Conservation (phyloP, 2,888 invertebrate species). For the Cephus pulcher region DNA sequence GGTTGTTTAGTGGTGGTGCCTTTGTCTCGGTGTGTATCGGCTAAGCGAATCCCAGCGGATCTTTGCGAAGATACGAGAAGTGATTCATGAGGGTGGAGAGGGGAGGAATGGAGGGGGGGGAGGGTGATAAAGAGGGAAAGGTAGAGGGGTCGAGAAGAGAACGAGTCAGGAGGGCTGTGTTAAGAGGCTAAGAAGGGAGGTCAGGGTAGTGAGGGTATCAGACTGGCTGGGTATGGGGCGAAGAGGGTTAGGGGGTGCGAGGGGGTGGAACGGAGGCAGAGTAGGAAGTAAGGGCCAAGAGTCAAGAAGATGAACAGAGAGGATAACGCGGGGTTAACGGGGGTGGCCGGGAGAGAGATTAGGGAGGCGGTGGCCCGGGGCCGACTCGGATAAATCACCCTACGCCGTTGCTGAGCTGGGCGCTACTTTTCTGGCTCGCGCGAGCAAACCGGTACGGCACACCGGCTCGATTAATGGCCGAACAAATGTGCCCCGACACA, state of each 20-base stretch:
- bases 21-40: slow-evolving; percentile 33
- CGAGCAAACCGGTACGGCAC: slow-evolving; percentile 16
- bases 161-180: not conserved
- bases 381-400: slow-evolving; percentile 49
- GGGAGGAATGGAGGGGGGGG: too few species aligned
- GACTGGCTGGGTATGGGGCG: not conserved
- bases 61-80: slow-evolving; percentile 29
- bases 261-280: slow-evolving; percentile 20
- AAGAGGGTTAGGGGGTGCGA: slow-evolving; percentile 10
- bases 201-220: slow-evolving; percentile 7
- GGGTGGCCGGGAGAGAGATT: slow-evolving; percentile 44
- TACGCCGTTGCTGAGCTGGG: slow-evolving; percentile 27
- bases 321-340: slow-evolving; percentile 45
- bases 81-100: slow-evolving; percentile 35
- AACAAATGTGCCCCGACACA: slow-evolving; percentile 43
- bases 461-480: slow-evolving; percentile 39
- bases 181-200: not conserved
- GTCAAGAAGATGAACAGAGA: slow-evolving; percentile 48
- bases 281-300: slow-evolving; percentile 38
- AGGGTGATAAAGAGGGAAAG: slow-evolving; percentile 1
- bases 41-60: slow-evolving; percentile 40
- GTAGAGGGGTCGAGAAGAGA: not conserved
- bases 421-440: slow-evolving; percentile 32
- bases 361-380: slow-evolving; percentile 48
- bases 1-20: slow-evolving; percentile 27